Conservation (phyloP, 1,140 invertebrate species). For the Magallana ariakensis region DNA sequence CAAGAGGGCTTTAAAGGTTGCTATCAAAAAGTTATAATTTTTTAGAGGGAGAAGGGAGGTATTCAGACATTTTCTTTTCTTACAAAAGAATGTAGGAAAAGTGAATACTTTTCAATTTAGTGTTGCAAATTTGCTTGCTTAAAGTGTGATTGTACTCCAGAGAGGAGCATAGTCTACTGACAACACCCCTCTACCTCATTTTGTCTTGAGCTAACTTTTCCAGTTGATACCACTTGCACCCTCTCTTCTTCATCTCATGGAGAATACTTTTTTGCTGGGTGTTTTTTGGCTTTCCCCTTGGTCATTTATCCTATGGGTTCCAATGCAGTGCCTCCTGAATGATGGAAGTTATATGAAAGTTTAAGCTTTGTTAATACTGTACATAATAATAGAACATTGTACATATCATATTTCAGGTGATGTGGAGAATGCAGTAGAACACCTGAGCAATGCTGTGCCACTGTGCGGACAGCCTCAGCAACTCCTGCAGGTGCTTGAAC, state of each 20-base stretch:
- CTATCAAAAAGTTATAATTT: too few relatives aligned
- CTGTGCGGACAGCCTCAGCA: conserved; percentile 97
- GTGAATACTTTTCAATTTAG: too few relatives aligned
- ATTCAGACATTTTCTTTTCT: too few relatives aligned
- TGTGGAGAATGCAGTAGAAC: conserved; percentile 93
- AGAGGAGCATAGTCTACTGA: background rate
- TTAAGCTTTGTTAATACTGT: too few relatives aligned
- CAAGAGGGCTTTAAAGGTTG: too few relatives aligned
- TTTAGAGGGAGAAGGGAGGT: too few relatives aligned
- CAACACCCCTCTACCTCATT: background rate
- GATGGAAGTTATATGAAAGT: background rate
- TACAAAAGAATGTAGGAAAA: too few relatives aligned
- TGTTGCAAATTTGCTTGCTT: background rate
- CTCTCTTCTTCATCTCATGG: background rate
- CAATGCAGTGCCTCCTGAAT: background rate
- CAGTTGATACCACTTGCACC: background rate
- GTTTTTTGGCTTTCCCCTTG: background rate
- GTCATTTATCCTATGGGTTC: background rate
- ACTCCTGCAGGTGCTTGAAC: conserved; percentile 94
- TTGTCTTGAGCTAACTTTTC: background rate
- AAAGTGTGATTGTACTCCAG: background rate
- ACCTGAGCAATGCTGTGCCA: conserved; percentile 96
- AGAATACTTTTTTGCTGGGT: background rate
- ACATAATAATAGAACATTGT: too few relatives aligned
- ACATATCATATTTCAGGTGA: conserved; percentile 83